A percentile compares a stretch with the other conserved stretches of the same genome.
phyloP scores from a whole-genome alignment of 2,113 vertebrate species.

The Apaloderma vittatum region DNA sequence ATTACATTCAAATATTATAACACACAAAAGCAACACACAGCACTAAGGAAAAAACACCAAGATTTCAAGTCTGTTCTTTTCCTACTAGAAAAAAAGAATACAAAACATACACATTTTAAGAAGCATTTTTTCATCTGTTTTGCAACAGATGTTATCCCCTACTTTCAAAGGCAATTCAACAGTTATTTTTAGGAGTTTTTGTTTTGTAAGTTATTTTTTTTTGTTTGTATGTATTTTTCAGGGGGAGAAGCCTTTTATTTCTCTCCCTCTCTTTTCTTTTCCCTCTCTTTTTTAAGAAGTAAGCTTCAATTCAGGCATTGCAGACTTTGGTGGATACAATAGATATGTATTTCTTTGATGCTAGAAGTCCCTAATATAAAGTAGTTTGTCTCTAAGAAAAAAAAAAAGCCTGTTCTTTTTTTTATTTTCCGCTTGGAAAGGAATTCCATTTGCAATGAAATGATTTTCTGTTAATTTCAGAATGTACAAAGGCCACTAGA shows the following conservation, averaged over 20 bases:
- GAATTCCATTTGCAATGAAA: constrained; percentile 69
- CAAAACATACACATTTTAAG: constrained; percentile 99
- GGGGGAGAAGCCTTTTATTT: constrained; percentile 39
- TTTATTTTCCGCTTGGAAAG: constrained; percentile 62
- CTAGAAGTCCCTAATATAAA: constrained; percentile 75
- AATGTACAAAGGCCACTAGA: constrained; percentile 94
- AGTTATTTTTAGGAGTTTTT: constrained; percentile 55
- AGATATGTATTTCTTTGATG: constrained; percentile 83
- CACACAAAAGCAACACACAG: constrained; percentile 93
- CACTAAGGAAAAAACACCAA: constrained; percentile 97
- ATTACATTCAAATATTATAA: constrained; percentile 99
- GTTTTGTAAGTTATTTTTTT: not conserved
- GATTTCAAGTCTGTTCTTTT: constrained; percentile 87
- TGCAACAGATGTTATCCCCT: constrained; percentile 83
- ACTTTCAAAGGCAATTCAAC: constrained; percentile 93
- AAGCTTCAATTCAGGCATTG: constrained; percentile 89
- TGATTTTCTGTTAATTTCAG: constrained; percentile 73
- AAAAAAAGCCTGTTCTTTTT: not conserved
- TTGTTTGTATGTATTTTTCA: constrained; percentile 22
- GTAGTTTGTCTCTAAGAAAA: constrained; percentile 62
- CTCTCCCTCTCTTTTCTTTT: constrained; percentile 59
- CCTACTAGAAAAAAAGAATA: constrained; percentile 99
- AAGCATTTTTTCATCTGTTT: constrained; percentile 90
- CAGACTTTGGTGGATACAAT: constrained; percentile 92
- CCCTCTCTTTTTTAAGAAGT: constrained; percentile 81